Base-by-base conservation (phyloP, 2,797 vertebrate genomes). In the Buphagus erythrorhynchus region DNA sequence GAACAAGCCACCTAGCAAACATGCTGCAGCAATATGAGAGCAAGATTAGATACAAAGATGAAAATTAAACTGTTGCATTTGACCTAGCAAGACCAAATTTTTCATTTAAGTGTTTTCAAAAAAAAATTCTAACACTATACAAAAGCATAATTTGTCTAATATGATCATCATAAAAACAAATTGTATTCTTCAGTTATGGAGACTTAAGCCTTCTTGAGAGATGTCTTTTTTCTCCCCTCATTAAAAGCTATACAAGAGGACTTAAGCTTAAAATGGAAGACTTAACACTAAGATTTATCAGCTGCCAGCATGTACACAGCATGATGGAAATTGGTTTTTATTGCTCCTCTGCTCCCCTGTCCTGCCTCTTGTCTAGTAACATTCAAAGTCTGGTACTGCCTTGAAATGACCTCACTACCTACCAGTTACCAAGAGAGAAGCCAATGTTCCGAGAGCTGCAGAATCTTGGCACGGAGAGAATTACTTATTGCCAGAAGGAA, bases 1-100 rank as follows among this genome's bases (percentile, higher is more conserved):
- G 91, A 97, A 97, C 59, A 98, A 98, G 95, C 96, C 97, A 96
- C 96, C 94, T 97, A 96, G 98, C 97, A 97, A 96, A 97, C 98
- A 98, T 98, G 98, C 98, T 89, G 95, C 36, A 97, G 94, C 96
- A 93, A 49, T 28, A 38, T 63, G 67, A 95, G 69, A 88, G 93
- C 92, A 92, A 96, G 89, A 93, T 93, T 91, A 90, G 91, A 88
- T 11, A 88, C 20, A 65, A 95, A 86, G 88, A 93, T 88, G 72
- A 91, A 91, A 95, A 80, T 36, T 51, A 52, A 94, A 82, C 45
- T 61, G 18, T 36, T 84, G 5, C 18, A 43, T 71, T 68, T 68
- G 65, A 92, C 40, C 67, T 54, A 73, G 21, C 24, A 54, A 91
- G 63, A 72, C 35, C 63, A 73, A 63, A 42, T 45, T 61, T 79